These are phyloP conservation scores for Sebastes flavidus DNA, from an alignment of 2,797 vertebrate genomes.

Conservation along the genomic window DNA sequence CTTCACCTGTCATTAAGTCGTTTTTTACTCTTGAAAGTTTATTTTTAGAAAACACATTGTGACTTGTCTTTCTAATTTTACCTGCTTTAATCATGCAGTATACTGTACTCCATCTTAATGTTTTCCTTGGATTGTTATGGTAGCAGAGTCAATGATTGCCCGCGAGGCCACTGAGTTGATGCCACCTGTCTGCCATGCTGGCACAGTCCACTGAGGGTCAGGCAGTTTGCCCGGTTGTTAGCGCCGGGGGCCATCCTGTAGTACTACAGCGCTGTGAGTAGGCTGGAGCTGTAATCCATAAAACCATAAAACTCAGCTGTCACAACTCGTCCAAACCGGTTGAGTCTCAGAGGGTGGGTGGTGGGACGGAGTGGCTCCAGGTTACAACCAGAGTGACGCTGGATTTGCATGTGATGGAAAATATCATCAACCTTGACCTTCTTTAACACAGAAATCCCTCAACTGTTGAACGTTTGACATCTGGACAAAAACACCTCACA, in stretches of 20 bases:
- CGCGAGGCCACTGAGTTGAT: conserved; percentile 19
- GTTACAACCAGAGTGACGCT: too few species aligned
- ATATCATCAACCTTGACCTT: too few species aligned
- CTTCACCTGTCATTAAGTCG: background rate
- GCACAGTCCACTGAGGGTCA: conserved; percentile 53
- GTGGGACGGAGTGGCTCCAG: background rate
- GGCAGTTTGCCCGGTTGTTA: conserved; percentile 5
- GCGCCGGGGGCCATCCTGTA: background rate
- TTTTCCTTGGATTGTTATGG: too few species aligned
- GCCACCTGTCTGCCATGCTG: conserved; percentile 45
- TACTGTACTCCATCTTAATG: too few species aligned
- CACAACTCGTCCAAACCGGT: conserved; percentile 39
- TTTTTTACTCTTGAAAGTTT: background rate
- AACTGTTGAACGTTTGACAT: too few species aligned
- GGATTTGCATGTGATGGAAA: too few species aligned
- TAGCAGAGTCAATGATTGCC: conserved; percentile 37
- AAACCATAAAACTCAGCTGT: conserved; percentile 64
- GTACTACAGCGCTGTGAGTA: background rate
- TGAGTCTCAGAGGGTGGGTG: background rate
- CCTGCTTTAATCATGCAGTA: too few species aligned
- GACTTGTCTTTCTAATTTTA: background rate
- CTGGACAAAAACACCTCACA: too few species aligned
- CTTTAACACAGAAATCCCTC: too few species aligned
- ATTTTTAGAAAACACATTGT: background rate
- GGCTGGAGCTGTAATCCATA: conserved; percentile 36